phyloP scores from a whole-genome alignment of 2,797 vertebrate species.

The Brachyalestes nurse region DNA sequence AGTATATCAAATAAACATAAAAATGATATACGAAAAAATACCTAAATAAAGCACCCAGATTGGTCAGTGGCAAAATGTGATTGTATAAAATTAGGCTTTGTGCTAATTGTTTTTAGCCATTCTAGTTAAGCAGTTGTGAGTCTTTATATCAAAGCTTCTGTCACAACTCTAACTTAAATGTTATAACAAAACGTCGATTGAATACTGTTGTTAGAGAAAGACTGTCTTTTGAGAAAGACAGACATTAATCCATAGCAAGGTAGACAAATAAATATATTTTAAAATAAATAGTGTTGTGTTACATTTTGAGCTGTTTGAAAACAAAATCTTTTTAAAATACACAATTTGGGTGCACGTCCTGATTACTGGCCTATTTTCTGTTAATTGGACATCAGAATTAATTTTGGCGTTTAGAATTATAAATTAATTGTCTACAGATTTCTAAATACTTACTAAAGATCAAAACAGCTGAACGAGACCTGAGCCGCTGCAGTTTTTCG shows the following conservation, averaged over 20 bases:
- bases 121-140: neutral
- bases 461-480: neutral
- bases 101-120: neutral
- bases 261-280: too few species aligned
- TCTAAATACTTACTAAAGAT: neutral
- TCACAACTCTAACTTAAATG: too few species aligned
- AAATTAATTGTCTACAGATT: neutral
- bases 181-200: too few species aligned
- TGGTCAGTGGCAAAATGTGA: too few species aligned
- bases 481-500: neutral
- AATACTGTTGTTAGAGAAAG: too few species aligned
- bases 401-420: neutral
- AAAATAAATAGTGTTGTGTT: too few species aligned
- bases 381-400: neutral
- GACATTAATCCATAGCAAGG: too few species aligned
- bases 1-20: neutral
- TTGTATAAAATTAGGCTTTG: neutral
- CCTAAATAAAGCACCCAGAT: neutral
- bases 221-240: too few species aligned
- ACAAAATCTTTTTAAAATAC: neutral
- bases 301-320: too few species aligned
- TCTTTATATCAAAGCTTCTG: neutral
- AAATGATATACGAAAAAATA: neutral
- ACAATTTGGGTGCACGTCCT: neutral
- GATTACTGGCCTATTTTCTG: neutral